A percentile compares a stretch with the other conserved stretches of the same genome.
Evolutionary conservation across 2,797 vertebrate genomes (phyloP).

Genomic region (Acanthurus lineatus): DNA sequence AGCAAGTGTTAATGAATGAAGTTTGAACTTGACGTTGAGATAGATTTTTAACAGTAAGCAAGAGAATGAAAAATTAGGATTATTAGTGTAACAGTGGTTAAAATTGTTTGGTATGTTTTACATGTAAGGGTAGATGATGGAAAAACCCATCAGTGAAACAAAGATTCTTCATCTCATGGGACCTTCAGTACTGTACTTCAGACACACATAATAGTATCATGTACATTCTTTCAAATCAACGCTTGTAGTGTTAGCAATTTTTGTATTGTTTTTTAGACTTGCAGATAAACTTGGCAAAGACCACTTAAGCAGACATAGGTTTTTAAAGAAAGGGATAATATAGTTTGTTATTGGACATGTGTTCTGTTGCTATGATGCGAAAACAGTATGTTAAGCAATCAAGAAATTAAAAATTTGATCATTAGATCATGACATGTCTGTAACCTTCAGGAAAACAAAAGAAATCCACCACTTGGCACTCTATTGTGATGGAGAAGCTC

Average conservation of each 20-base stretch:
- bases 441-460: not conserved
- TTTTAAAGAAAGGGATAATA: not conserved
- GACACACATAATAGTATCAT: not conserved
- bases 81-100: not conserved
- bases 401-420: not conserved
- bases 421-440: not conserved
- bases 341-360: constrained; percentile 6
- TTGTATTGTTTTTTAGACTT: constrained; percentile 7
- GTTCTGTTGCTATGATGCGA: constrained; percentile 2
- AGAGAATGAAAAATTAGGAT: not conserved
- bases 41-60: not conserved
- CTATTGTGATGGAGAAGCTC: constrained; percentile 3
- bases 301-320: not conserved
- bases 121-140: not conserved
- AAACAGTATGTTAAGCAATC: not conserved
- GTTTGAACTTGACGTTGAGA: not conserved
- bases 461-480: not conserved
- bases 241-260: not conserved
- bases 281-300: not conserved
- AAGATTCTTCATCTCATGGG: constrained; percentile 41
- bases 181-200: constrained; percentile 30
- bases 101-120: not conserved
- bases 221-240: not conserved
- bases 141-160: not conserved
- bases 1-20: not conserved